Conservation (phyloP, 2,113 vertebrate genomes). For the Rhombomys opimus region DNA sequence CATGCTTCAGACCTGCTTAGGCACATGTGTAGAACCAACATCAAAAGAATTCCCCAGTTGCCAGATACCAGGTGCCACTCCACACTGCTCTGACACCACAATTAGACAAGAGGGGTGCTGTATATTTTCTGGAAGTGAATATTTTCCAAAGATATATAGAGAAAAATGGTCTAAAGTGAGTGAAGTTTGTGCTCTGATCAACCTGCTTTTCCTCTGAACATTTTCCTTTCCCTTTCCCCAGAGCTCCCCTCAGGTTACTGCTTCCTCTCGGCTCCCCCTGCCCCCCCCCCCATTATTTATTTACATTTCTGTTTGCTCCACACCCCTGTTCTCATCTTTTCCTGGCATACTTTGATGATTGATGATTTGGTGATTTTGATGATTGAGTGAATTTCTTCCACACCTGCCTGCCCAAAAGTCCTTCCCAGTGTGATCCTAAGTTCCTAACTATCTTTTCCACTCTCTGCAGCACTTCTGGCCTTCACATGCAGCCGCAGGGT, state of each 20-base stretch:
- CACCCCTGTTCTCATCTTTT: not conserved
- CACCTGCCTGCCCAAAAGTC: not conserved
- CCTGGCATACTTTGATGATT: not conserved
- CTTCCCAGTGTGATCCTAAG: not conserved
- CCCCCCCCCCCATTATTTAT: not conserved
- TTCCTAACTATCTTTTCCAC: not conserved
- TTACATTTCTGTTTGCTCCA: constrained; percentile 30
- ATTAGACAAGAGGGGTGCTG: not conserved
- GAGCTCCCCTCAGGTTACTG: constrained; percentile 11
- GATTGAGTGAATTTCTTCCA: constrained; percentile 17
- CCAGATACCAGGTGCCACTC: constrained; percentile 26
- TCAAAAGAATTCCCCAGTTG: constrained; percentile 51
- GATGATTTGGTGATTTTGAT: not conserved
- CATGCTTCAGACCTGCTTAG: constrained; percentile 71
- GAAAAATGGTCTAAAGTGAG: not conserved
- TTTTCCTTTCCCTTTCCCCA: constrained; percentile 30
- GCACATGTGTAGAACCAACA: constrained; percentile 59
- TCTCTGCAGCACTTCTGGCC: not conserved
- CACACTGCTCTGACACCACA: not conserved
- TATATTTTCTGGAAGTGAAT: not conserved
- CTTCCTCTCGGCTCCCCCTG: not conserved
- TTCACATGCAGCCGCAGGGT: not conserved
- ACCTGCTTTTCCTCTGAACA: not conserved
- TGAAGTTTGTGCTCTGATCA: not conserved
- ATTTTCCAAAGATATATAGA: not conserved